phyloP scores from a whole-genome alignment of 1,140 invertebrate species.

The Bombus pascuorum region DNA sequence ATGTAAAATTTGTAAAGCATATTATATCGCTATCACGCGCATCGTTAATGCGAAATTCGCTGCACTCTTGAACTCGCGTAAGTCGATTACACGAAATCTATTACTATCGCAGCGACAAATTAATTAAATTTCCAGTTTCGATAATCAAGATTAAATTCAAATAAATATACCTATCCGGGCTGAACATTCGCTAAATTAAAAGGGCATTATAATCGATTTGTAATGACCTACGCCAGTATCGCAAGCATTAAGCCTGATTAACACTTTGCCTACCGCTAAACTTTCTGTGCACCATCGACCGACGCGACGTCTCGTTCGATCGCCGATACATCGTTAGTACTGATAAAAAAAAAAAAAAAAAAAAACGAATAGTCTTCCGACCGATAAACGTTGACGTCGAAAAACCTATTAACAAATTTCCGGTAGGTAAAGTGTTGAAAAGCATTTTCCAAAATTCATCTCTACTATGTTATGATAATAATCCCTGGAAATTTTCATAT shows the following conservation, averaged over 20 bases:
- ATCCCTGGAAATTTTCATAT: too few relatives aligned
- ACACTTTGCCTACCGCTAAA: background rate
- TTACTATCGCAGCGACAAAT: slow-evolving; percentile 17
- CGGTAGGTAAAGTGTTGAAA: too few relatives aligned
- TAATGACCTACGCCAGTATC: background rate
- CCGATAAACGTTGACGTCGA: too few relatives aligned
- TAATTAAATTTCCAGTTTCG: slow-evolving; percentile 27
- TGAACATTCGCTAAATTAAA: slow-evolving; percentile 14
- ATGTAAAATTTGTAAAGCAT: background rate
- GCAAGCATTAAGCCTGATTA: background rate
- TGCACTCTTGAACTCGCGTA: background rate
- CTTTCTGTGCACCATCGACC: too few relatives aligned
- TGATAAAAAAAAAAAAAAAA: too few relatives aligned
- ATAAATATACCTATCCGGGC: background rate
- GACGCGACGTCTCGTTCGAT: too few relatives aligned
- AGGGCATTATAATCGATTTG: slow-evolving; percentile 13
- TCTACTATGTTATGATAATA: too few relatives aligned
- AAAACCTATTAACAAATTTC: too few relatives aligned
- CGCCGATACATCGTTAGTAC: too few relatives aligned
- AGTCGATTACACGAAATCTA: slow-evolving; percentile 19
- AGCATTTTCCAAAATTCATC: too few relatives aligned
- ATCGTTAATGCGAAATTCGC: slow-evolving; percentile 31
- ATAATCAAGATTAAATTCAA: slow-evolving; percentile 20
- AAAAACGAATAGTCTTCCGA: too few relatives aligned
- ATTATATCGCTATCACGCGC: slow-evolving; percentile 13